These are phyloP conservation scores for Aphidius gifuensis DNA, from an alignment of 1,140 invertebrate genomes.

Conservation along the genomic window DNA sequence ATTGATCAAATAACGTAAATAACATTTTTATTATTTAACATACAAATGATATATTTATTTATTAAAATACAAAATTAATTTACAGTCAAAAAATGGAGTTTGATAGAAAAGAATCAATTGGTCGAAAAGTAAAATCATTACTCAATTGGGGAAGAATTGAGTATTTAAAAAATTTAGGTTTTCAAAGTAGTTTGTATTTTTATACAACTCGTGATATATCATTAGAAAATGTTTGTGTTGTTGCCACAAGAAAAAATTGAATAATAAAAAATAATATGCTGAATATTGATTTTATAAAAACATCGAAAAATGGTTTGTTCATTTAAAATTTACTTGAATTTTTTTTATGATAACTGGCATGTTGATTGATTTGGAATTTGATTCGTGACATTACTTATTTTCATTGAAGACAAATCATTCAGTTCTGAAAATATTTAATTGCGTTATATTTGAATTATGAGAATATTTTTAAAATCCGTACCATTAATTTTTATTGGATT, in stretches of 20 bases:
- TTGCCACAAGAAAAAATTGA: slow-evolving; percentile 50
- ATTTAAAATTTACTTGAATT: no score
- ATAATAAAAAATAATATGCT: slow-evolving; percentile 3
- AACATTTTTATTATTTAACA: slow-evolving; percentile 1
- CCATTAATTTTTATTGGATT: not conserved
- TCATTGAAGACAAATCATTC: no score
- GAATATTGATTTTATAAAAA: slow-evolving; percentile 13
- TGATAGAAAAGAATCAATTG: slow-evolving; percentile 62
- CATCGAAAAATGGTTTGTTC: not conserved
- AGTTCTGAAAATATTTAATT: no score
- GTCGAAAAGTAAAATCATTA: slow-evolving; percentile 70
- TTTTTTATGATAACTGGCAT: no score
- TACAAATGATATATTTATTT: slow-evolving; percentile 28
- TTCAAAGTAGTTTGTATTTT: slow-evolving; percentile 60
- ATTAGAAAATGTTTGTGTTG: slow-evolving; percentile 75
- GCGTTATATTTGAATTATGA: no score
- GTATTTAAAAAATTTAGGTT: slow-evolving; percentile 61
- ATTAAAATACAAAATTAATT: slow-evolving; percentile 27
- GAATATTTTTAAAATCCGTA: not conserved
- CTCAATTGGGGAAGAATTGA: slow-evolving; percentile 72
- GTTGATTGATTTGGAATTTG: no score
- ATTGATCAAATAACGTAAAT: not conserved
- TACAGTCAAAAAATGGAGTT: slow-evolving; percentile 19
- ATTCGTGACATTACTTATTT: no score
- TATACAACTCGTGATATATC: slow-evolving; percentile 67